Conservation (phyloP, 2,888 invertebrate genomes). For the Sturmia bella region DNA sequence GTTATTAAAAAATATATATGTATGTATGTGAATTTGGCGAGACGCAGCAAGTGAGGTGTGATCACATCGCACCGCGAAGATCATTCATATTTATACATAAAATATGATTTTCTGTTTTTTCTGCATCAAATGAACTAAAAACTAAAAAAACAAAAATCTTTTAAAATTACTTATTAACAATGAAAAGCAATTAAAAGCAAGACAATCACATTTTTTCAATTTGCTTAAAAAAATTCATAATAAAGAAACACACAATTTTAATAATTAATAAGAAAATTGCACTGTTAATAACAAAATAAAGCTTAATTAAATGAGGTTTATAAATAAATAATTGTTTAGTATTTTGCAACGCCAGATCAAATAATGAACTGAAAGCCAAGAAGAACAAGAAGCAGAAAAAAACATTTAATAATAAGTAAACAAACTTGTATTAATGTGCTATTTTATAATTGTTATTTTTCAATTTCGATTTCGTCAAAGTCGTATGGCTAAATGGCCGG, state of each 20-base stretch:
- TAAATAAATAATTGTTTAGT: constrained; percentile 67
- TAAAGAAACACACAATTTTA: constrained; percentile 26
- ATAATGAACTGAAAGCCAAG: constrained; percentile 57
- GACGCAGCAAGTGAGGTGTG: constrained; percentile 65
- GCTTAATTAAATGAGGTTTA: constrained; percentile 66
- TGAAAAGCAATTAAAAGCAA: constrained; percentile 5
- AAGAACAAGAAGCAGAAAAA: too few species aligned
- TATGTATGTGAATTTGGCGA: constrained; percentile 53
- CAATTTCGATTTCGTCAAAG: constrained; percentile 27
- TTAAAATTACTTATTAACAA: constrained; percentile 43
- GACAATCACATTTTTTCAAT: constrained; percentile 33
- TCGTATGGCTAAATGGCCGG: not conserved
- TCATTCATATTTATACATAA: constrained; percentile 55
- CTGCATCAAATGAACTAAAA: constrained; percentile 23
- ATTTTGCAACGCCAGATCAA: constrained; percentile 62
- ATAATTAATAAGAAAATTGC: constrained; percentile 45
- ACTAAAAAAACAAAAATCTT: not conserved
- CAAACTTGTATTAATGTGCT: constrained; percentile 43
- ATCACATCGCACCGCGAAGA: constrained; percentile 38
- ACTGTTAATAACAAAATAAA: constrained; percentile 48
- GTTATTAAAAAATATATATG: constrained; percentile 24
- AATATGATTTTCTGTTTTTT: constrained; percentile 1
- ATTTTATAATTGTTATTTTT: constrained; percentile 24
- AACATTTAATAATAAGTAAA: constrained; percentile 54
- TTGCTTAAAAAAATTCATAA: constrained; percentile 27